These are phyloP conservation scores for Drosophila parthenogenetica DNA, from an alignment of 2,888 invertebrate genomes.

Conservation along the genomic window DNA sequence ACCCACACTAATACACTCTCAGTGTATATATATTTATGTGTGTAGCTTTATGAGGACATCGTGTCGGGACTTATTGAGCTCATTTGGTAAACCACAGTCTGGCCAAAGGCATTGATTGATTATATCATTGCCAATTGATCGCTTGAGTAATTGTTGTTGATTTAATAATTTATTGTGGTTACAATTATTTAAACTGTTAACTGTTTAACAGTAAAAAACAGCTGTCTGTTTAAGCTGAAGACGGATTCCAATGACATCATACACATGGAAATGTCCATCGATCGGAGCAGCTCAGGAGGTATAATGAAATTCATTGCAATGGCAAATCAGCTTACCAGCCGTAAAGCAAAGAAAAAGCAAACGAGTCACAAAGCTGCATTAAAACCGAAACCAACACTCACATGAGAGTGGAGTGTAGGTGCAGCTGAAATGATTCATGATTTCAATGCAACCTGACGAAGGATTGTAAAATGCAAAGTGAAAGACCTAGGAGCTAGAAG, in stretches of 20 bases:
- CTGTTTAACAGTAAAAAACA: slow-evolving; percentile 27
- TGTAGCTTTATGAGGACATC: slow-evolving; percentile 18
- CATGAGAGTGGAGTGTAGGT: slow-evolving; percentile 43
- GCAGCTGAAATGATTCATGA: slow-evolving; percentile 74
- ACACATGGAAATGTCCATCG: slow-evolving; percentile 39
- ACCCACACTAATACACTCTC: neutral
- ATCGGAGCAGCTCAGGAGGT: slow-evolving; percentile 16
- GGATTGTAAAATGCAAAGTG: slow-evolving; percentile 68
- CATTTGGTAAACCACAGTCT: slow-evolving; percentile 38
- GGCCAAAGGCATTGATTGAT: slow-evolving; percentile 65
- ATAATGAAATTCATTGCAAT: slow-evolving; percentile 54
- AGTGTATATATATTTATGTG: neutral
- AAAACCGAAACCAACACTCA: slow-evolving; percentile 60
- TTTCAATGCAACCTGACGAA: slow-evolving; percentile 62
- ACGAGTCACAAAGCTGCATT: slow-evolving; percentile 64
- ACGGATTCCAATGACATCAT: slow-evolving; percentile 44
- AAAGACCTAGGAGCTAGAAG: slow-evolving; percentile 48
- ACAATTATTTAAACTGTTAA: slow-evolving; percentile 64
- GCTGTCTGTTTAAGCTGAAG: slow-evolving; percentile 4
- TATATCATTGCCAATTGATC: slow-evolving; percentile 57
- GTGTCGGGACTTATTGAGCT: slow-evolving; percentile 24
- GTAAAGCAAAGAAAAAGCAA: slow-evolving; percentile 16
- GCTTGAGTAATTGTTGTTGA: slow-evolving; percentile 74
- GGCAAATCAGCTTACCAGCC: slow-evolving; percentile 64
- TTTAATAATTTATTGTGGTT: slow-evolving; percentile 74